phyloP scores from a whole-genome alignment of 1,140 invertebrate species.

The Polypedilum pembai region DNA sequence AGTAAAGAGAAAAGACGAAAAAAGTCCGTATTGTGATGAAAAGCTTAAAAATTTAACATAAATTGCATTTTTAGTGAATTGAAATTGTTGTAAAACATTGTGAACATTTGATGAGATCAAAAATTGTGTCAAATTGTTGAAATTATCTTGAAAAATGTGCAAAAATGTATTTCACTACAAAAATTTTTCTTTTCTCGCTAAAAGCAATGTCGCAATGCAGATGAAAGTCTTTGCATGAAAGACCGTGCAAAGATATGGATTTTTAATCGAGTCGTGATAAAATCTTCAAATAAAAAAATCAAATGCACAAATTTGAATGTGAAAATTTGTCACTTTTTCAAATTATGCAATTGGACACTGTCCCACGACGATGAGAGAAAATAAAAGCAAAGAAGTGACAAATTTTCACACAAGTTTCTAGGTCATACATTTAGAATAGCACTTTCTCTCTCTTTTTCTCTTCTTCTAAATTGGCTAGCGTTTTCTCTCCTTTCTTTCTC shows the following conservation, averaged over 20 bases:
- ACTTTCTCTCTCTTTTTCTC: not conserved
- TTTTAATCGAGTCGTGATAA: not conserved
- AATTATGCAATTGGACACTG: conserved; percentile 23
- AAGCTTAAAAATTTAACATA: not conserved
- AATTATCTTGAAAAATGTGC: not conserved
- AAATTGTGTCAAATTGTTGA: not conserved
- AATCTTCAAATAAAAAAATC: not conserved
- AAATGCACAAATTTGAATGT: not conserved
- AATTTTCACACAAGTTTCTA: conserved; percentile 24
- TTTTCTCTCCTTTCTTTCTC: not conserved
- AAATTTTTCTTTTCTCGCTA: not conserved
- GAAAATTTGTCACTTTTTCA: not conserved
- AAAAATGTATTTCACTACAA: not conserved
- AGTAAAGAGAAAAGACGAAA: not conserved
- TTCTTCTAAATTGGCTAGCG: not conserved
- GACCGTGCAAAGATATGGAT: not conserved
- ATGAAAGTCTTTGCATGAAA: not conserved
- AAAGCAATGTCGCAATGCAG: conserved; percentile 27
- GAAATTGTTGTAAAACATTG: not conserved
- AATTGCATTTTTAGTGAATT: not conserved
- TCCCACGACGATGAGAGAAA: not conserved
- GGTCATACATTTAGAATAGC: conserved; percentile 2
- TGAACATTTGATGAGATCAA: not conserved
- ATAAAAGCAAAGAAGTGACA: not conserved
- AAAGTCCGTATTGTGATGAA: conserved; percentile 1